Conservation (phyloP, 2,888 invertebrate genomes). For the Nomada goodeniana region DNA sequence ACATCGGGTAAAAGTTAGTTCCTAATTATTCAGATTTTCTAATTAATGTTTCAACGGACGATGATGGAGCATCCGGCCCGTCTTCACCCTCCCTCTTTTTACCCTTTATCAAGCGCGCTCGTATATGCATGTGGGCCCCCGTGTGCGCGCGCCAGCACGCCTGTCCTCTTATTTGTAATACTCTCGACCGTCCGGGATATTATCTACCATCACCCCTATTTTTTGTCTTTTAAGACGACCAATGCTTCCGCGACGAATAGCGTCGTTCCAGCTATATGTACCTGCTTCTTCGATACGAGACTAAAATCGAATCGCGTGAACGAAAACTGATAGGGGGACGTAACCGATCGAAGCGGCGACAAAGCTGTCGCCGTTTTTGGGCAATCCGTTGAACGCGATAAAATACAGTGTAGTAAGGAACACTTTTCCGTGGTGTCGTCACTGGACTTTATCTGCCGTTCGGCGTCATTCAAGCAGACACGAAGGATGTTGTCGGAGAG, state of each 20-base stretch:
- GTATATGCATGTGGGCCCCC: constrained; percentile 1
- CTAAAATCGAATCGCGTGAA: not conserved
- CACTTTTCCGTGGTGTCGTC: constrained; percentile 17
- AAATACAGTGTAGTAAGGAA: constrained; percentile 39
- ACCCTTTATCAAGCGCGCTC: constrained; percentile 63
- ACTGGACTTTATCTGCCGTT: constrained; percentile 51
- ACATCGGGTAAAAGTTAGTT: constrained; percentile 81
- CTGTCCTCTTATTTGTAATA: constrained; percentile 47
- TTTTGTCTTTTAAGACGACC: not conserved
- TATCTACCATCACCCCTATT: constrained; percentile 17
- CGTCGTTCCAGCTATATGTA: too few species aligned
- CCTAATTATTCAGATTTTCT: constrained; percentile 84
- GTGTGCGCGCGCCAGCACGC: constrained; percentile 12
- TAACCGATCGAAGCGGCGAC: too few species aligned
- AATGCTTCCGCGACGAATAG: constrained; percentile 15
- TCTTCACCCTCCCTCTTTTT: constrained; percentile 70
- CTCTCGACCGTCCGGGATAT: constrained; percentile 38
- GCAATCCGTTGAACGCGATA: constrained; percentile 17
- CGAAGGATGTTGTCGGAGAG: constrained; percentile 32
- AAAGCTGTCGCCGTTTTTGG: too few species aligned
- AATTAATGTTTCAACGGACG: constrained; percentile 82
- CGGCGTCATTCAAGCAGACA: constrained; percentile 30
- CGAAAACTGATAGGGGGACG: too few species aligned
- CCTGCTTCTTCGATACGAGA: too few species aligned
- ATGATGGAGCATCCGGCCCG: constrained; percentile 77